Percentiles rank a stretch among this genome's conserved stretches.
These are phyloP conservation scores for Rhamphomyia laevipes DNA, from an alignment of 2,888 invertebrate species.

Conservation along the genomic window DNA sequence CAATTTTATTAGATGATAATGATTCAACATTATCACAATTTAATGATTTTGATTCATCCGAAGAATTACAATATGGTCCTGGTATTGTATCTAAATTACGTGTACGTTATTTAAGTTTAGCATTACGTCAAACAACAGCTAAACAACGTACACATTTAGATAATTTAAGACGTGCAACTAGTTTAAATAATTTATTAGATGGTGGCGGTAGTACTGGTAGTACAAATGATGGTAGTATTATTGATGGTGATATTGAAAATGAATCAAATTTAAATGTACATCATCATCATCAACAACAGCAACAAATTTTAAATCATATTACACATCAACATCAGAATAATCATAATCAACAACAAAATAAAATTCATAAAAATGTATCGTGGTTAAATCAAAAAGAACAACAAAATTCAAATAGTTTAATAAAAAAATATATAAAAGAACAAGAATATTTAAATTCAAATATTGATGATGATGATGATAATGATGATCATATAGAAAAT, in stretches of 20 bases:
- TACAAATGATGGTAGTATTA: slow-evolving; percentile 27
- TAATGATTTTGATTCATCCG: slow-evolving; percentile 43
- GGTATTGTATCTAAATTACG: slow-evolving; percentile 82
- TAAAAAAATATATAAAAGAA: neutral
- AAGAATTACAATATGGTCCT: slow-evolving; percentile 81
- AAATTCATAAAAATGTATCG: neutral
- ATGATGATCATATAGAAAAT: slow-evolving; percentile 6
- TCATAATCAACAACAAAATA: neutral
- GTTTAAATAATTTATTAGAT: slow-evolving; percentile 74
- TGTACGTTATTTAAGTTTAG: slow-evolving; percentile 75
- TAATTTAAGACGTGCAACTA: slow-evolving; percentile 64
- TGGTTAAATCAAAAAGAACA: neutral
- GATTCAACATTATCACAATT: slow-evolving; percentile 7
- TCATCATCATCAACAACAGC: neutral
- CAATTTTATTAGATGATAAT: slow-evolving; percentile 5
- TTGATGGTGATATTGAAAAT: slow-evolving; percentile 8
- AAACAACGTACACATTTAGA: slow-evolving; percentile 55
- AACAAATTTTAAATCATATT: neutral
- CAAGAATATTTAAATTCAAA: neutral
- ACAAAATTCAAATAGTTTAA: neutral
- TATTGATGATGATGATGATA: neutral
- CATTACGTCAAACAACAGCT: slow-evolving; percentile 59
- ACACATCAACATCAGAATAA: slow-evolving; percentile 8
- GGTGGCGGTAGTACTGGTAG: slow-evolving; percentile 40
- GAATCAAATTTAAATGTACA: slow-evolving; percentile 4